Evolutionary conservation across 2,113 vertebrate genomes (phyloP), one percentile per base, ranked within the genome.

Genomic region (Macrotus californicus): DNA sequence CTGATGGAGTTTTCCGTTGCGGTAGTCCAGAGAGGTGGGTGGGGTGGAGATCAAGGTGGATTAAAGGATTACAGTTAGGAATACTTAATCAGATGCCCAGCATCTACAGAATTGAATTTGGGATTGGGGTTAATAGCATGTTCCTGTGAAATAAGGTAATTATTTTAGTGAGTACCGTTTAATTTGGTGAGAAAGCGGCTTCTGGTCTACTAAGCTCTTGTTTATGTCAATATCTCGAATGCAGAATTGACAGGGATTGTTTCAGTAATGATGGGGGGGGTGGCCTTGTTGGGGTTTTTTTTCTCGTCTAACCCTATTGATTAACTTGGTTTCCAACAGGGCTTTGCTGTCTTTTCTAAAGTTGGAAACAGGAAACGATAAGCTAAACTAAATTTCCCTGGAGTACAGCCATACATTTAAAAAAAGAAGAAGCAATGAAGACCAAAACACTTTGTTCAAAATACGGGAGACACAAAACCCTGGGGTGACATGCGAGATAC

Each of bases 31-130:
- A 92, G 75, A 91, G 96, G 77, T 93, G 91, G 92, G 10, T 18
- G 90, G 96, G 93, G 82, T 97, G 94, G 93, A 26, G 87, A 97
- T 98, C 95, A 98, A 96, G 95, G 93, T 90, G 95, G 91, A 93
- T 97, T 98, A 98, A 98, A 97, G 96, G 94, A 95, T 96, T 98
- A 97, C 97, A 95, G 97, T 96, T 94, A 96, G 46, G 80, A 97
- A 52, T 43, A 64, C 85, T 94, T 98, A 97, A 98, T 98, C 96
- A 46, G 85, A 94, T 89, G 89, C 95, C 96, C 89, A 94, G 96
- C 41, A 24, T 89, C 97, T 96, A 92, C 96, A 34, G 96, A 83
- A 66, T 67, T 95, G 96, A 98, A 97, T 97, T 96, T 92, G 87
- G 95, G 96, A 98, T 96, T 97, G 97, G 81, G 83, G 93, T 96